Evolutionary conservation across 1,140 invertebrate species (phyloP).

Genomic region (Apis mellifera): Amel_HAv3.1 CM009943.2:5172501-5173000

Average conservation of each 20-base stretch:
- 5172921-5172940: constrained; percentile 25
- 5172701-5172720: constrained; percentile 1
- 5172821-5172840: constrained; percentile 46
- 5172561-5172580: too few relatives aligned
- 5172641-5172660: background rate
- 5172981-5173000: constrained; percentile 57
- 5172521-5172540: too few relatives aligned
- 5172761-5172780: background rate
- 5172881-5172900: constrained; percentile 57
- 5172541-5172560: too few relatives aligned
- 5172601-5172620: too few relatives aligned
- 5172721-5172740: constrained; percentile 44
- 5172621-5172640: background rate
- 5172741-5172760: constrained; percentile 41
- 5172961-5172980: constrained; percentile 22
- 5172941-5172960: background rate
- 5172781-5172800: constrained; percentile 5
- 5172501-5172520: too few relatives aligned
- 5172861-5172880: background rate
- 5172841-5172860: background rate
- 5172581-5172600: too few relatives aligned
- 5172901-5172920: constrained; percentile 63
- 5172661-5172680: background rate
- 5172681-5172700: background rate
- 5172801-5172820: constrained; percentile 54